Evolutionary conservation across 2,113 vertebrate genomes (phyloP).

Genomic region (Galbula dea): DNA sequence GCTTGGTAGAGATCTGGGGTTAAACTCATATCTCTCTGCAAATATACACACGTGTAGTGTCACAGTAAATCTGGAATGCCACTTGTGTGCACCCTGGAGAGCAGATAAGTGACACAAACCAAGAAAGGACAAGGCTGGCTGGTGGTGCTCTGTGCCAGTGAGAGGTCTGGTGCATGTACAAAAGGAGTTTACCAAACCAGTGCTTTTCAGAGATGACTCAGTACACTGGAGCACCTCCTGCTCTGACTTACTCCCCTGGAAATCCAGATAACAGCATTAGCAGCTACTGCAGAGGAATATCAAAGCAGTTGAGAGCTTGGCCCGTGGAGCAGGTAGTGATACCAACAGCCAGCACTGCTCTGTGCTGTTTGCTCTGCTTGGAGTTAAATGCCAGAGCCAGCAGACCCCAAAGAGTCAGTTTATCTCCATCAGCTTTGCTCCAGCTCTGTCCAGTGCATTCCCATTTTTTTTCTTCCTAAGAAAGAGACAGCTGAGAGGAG

Average conservation of each 20-base stretch:
- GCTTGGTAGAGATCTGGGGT: too few relatives aligned
- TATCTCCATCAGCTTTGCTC: neutral
- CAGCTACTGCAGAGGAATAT: neutral
- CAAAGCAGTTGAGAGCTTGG: neutral
- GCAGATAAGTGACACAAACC: neutral
- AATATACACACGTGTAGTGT: rapidly evolving
- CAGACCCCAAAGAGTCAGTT: neutral
- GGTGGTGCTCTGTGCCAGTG: neutral
- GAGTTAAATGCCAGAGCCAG: neutral
- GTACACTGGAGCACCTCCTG: neutral
- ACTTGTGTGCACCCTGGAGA: neutral
- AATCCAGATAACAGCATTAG: rapidly evolving
- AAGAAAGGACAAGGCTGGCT: neutral
- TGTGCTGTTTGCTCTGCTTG: too few relatives aligned
- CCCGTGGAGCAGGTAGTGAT: rapidly evolving
- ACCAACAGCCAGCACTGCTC: neutral
- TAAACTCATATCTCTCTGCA: rapidly evolving
- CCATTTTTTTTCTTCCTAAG: neutral
- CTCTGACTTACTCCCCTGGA: neutral
- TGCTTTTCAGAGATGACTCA: neutral
- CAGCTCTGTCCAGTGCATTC: neutral
- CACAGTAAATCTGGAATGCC: neutral
- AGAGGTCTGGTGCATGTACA: rapidly evolving
- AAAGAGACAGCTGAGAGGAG: neutral
- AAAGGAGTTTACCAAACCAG: neutral